These are phyloP conservation scores for Platysternon megacephalum DNA, from an alignment of 2,113 vertebrate species.

Conservation along the genomic window DNA sequence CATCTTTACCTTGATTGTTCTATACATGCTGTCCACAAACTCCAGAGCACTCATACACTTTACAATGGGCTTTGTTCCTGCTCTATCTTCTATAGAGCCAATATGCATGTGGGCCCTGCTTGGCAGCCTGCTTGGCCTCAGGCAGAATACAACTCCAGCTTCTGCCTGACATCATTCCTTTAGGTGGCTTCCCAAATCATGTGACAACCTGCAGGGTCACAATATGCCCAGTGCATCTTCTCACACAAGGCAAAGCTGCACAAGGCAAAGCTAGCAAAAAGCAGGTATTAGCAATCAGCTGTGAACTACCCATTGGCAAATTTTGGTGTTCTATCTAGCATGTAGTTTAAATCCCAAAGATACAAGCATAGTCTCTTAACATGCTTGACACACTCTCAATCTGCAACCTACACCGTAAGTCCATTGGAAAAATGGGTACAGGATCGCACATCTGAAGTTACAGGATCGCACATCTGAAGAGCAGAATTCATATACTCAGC, in stretches of 20 bases:
- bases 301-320: neutral
- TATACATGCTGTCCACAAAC: neutral
- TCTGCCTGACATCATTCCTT: neutral
- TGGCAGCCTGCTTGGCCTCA: neutral
- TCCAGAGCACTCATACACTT: neutral
- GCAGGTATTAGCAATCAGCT: neutral
- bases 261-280: neutral
- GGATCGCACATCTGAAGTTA: neutral
- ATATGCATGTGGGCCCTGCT: neutral
- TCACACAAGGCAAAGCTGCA: neutral
- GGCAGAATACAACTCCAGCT: neutral
- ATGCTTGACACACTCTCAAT: neutral
- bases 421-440: neutral
- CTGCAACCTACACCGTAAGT: neutral
- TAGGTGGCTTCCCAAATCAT: neutral
- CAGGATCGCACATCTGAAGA: neutral
- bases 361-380: neutral
- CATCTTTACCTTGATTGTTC: neutral
- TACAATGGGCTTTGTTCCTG: neutral
- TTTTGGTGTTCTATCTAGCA: neutral
- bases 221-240: neutral
- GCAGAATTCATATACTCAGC: neutral
- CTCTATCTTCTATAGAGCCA: fast-evolving
- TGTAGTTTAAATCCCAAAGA: neutral
- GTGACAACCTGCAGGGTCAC: neutral